Evolutionary conservation across 2,888 invertebrate species (phyloP), one percentile per base, ranked within the genome.

Genomic region (Ernsta delagoae): DNA sequence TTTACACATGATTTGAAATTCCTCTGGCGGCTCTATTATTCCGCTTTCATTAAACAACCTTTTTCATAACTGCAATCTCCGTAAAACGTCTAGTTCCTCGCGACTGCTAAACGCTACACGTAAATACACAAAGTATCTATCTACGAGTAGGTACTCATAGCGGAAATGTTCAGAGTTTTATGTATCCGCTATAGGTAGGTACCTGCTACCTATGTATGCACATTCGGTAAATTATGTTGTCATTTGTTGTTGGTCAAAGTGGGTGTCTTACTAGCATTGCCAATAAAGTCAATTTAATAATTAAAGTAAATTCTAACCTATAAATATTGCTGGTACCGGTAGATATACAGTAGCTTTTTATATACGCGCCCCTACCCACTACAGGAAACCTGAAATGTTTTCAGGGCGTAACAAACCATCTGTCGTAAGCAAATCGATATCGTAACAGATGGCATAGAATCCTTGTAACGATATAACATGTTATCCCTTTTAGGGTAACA

Each of bases 1-100:
- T 69, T 64, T 69, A 69, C 69, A 64, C 69, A 59, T 64, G 64
- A 69, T 69, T 69, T 64, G 59, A 64, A 59, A 69, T 64, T 69
- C 69, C 45, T 59, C 69, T 50, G 57, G 62, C 59, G 24, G 63
- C 54, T 63, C 34, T 59, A 50, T 69, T 63, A 69, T 64, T 43
- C 69, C 50, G 64, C 59, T 63, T 69, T 63, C 64, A 69, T 69
- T 69, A 53, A 64, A 69, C 59, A 41, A 63, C 59, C 59, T 63
- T 69, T 62, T 69, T 68, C 68, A 68, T 68, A 68, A 61, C 50
- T 36, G 68, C 68, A 68, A 68, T 68, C 68, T 68, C 50, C 57
- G 61, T 68, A 62, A 68, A 68, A 68, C 57, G 68, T 62, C 68
- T 48, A 39, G 62, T 57, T 50, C 48, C 61, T 69, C 63, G 59